Percentiles rank a stretch among this genome's conserved stretches.
Conservation (phyloP, 2,797 vertebrate species). For the Anniella stebbinsi region DNA sequence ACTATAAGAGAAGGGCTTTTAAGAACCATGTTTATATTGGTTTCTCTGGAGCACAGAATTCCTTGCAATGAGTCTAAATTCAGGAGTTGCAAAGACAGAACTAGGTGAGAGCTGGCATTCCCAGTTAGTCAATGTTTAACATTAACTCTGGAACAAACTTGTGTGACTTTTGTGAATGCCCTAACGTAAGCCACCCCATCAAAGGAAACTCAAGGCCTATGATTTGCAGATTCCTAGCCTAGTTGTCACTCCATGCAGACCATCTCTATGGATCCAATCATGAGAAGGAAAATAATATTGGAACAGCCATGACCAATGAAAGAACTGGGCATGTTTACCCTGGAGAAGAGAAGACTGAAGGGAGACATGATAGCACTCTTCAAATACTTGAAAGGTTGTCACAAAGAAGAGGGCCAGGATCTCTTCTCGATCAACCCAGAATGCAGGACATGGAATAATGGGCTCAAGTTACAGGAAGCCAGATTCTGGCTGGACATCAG, state of each 20-base stretch:
- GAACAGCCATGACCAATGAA: not conserved
- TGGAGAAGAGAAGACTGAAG: too few species aligned
- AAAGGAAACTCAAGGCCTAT: not conserved
- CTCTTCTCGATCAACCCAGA: too few species aligned
- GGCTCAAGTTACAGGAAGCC: too few species aligned
- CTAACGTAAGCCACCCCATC: not conserved
- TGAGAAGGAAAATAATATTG: not conserved
- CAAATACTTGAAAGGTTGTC: too few species aligned
- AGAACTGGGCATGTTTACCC: too few species aligned
- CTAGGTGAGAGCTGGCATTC: not conserved
- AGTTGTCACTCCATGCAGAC: not conserved
- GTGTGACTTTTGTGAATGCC: not conserved
- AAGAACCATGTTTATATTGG: not conserved
- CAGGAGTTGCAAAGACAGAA: not conserved
- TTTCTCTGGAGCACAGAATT: not conserved
- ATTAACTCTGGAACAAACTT: not conserved
- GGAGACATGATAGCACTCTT: too few species aligned
- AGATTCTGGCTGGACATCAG: too few species aligned
- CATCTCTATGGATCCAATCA: not conserved
- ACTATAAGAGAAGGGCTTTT: too few species aligned
- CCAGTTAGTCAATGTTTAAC: not conserved
- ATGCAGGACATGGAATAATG: too few species aligned
- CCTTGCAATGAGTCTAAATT: not conserved
- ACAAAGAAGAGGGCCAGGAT: too few species aligned
- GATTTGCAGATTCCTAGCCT: not conserved